Base-by-base conservation (phyloP, 2,888 invertebrate species). In the Heliconius charithonia region DNA sequence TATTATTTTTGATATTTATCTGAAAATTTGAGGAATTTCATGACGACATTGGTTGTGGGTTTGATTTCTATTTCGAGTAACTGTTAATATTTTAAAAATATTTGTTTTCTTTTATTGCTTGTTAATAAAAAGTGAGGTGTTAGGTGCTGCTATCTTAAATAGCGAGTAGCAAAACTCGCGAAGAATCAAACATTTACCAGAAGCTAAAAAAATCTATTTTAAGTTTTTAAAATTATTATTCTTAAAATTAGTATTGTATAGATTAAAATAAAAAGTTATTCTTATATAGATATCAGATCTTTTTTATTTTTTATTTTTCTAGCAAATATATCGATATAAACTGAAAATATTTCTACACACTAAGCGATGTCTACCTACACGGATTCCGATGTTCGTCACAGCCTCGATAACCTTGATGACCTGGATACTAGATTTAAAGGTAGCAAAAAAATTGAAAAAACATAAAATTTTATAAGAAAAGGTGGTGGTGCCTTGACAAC, bases 351-450 rank as follows among this genome's bases (percentile, higher is more conserved):
- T 91, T 84, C 88, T 89, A 85, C 75, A 79, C 82, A 87, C 85
- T 85, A 87, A 83, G 83, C 84, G 86, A 88, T 87, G 88, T 88
- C 87, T 83, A 87, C 93, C 93, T 85, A 93, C 93, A 85, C 91
- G 87, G 92, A 93, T 93, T 92, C 92, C 91, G 86, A 85, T 84
- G 87, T 84, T 85, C 84, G 90, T 90, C 90, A 90, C 88, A 87
- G 86, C 85, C 88, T 84, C 85, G 85, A 85, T 90, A 89, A 88
- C 92, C 92, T 93, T 92, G 89, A 82, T 88, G 91, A 89, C 91
- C 92, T 90, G 89, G 85, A 91, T 93, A 87, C 84, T 83, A 86
- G 85, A 86, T 86, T 83, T 86, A 83, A 81, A 78, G 41, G 27
- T 83, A 72, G 66, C 79, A 74, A 62, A 67, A n/a, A 75, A 65